Conservation (phyloP, 2,888 invertebrate species). For the Congeria kusceri region DNA sequence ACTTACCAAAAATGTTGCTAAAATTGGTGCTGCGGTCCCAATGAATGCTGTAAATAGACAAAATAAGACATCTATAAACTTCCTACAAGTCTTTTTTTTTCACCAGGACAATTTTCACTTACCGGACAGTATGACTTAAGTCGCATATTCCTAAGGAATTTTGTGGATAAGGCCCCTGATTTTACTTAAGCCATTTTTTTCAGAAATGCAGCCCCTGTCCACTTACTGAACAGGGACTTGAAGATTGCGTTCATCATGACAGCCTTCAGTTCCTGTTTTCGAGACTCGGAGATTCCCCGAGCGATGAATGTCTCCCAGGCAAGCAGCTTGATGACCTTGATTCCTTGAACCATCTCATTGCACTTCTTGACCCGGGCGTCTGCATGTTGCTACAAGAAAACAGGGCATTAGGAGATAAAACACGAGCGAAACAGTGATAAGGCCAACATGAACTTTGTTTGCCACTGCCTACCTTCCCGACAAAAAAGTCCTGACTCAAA, state of each 20-base stretch:
- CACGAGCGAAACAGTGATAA: no score
- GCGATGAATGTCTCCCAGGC: constrained; percentile 93
- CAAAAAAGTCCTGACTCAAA: no score
- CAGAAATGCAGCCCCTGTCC: neutral
- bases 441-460: no score
- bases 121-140: neutral
- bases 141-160: neutral
- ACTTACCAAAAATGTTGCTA: constrained; percentile 90
- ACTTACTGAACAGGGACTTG: constrained; percentile 68
- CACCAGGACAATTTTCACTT: neutral
- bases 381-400: constrained; percentile 88
- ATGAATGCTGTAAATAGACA: constrained; percentile 89
- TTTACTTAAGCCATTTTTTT: neutral
- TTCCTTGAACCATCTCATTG: constrained; percentile 92
- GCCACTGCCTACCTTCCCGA: no score
- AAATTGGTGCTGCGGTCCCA: constrained; percentile 91
- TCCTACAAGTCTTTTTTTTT: neutral
- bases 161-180: no score
- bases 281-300: constrained; percentile 89
- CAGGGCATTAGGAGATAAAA: no score
- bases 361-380: constrained; percentile 91
- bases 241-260: constrained; percentile 83
- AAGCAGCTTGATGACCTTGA: constrained; percentile 92
- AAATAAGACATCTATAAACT: neutral
- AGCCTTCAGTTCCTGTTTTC: constrained; percentile 90